These are phyloP conservation scores for Nomada fabriciana DNA, from an alignment of 2,888 invertebrate species.

Conservation along the genomic window DNA sequence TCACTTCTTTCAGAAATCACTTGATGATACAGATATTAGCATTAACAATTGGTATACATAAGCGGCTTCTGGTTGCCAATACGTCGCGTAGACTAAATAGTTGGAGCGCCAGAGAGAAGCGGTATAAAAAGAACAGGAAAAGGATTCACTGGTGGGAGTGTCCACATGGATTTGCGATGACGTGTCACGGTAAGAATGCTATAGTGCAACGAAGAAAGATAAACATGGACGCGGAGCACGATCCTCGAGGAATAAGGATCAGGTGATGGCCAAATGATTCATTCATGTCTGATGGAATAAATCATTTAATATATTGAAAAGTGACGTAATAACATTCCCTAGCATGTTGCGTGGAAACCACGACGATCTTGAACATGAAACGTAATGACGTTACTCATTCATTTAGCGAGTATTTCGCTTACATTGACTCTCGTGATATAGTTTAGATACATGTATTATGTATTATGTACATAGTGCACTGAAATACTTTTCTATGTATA, in stretches of 20 bases:
- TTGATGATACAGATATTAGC: not conserved
- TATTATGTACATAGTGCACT: too few relatives aligned
- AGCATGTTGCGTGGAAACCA: not conserved
- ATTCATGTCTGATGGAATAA: not conserved
- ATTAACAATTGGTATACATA: not conserved
- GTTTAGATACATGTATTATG: not conserved
- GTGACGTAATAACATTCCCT: not conserved
- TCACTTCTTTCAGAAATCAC: not conserved
- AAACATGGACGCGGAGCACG: not conserved
- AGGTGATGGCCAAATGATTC: conserved; percentile 30
- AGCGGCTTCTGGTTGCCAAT: not conserved
- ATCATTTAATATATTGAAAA: not conserved
- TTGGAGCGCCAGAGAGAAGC: not conserved
- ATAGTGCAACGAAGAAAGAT: conserved; percentile 3
- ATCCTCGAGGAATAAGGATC: conserved; percentile 29
- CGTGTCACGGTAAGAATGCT: conserved; percentile 19
- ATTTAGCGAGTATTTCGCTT: conserved; percentile 18
- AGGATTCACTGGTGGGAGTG: conserved; percentile 4
- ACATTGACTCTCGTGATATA: not conserved
- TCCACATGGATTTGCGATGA: conserved; percentile 10
- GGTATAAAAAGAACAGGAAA: conserved; percentile 21
- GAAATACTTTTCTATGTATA: too few relatives aligned
- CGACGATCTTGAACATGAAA: not conserved
- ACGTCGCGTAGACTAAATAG: conserved; percentile 3
- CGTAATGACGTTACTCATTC: conserved; percentile 13